Base-by-base conservation (phyloP, 2,113 vertebrate genomes). In the Nibea albiflora region DNA sequence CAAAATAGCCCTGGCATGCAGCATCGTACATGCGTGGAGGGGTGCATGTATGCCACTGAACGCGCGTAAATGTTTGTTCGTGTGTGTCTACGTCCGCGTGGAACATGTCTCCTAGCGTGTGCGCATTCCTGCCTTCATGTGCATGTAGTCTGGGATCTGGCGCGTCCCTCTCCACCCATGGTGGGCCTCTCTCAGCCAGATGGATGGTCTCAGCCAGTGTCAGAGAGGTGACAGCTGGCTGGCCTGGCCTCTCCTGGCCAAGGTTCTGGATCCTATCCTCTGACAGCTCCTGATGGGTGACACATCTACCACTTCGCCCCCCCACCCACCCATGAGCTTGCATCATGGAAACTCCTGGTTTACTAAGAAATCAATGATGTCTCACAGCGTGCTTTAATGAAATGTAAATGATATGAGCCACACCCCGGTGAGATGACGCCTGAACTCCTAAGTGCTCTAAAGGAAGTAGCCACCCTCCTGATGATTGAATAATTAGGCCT, bases 181-280 rank as follows among this genome's bases (percentile, higher is more conserved):
- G 91, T 85, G 83, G 90, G 93, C 92, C 91, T 92, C 92, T 67
- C 82, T 79, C 83, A 80, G 79, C 91, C 94, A 95, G 92, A 94
- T 93, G 93, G 92, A 94, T 90, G 90, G 88, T 91, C 92, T 95
- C 90, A 89, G 88, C 91, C 89, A 84, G 87, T 91, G 92, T 93
- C 93, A 84, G 88, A 71, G 89, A 91, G 91, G 92, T 94, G 93
- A 92, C 94, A 93, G 93, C 93, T 93, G 92, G 86, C 90, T 85
- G 89, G 89, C 91, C 86, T 53, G 89, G 90, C 88, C 84, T 91
- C 86, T 91, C 73, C 88, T 82, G 85, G 88, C 81, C 84, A 24
- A 71, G 75, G 90, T 60, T 94, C 92, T 93, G 92, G 93, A 89
- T 94, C 88, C 86, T 83, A 88, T 93, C 88, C 81, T 88, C 87